A percentile compares a stretch with the other conserved stretches of the same genome.
Evolutionary conservation across 1,140 invertebrate genomes (phyloP).

Genomic region (Uloborus diversus): DNA sequence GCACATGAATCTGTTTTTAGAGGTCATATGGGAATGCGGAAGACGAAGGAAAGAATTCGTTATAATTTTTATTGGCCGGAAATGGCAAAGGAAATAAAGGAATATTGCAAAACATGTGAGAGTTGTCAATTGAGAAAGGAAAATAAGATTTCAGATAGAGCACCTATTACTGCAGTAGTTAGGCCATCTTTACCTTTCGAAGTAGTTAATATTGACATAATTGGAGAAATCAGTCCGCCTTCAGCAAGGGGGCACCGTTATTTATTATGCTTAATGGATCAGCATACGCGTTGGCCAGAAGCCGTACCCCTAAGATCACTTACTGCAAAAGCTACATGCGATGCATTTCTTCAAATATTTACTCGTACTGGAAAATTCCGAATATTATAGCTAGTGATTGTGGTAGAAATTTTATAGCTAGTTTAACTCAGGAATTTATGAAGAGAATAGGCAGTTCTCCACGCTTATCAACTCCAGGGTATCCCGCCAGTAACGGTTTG

Average conservation of each 20-base stretch:
- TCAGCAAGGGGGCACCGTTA: not conserved
- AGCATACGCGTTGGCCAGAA: not conserved
- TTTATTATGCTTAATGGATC: not conserved
- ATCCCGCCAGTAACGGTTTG: not conserved
- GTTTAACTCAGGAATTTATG: too few species aligned
- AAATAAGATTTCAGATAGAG: too few species aligned
- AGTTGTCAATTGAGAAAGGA: too few species aligned
- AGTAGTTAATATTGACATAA: not conserved
- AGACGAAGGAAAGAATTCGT: too few species aligned
- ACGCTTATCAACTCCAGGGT: not conserved
- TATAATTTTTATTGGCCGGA: too few species aligned
- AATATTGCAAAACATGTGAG: too few species aligned
- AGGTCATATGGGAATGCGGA: too few species aligned
- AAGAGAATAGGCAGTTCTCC: not conserved
- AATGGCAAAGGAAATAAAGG: too few species aligned
- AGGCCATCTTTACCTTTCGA: too few species aligned
- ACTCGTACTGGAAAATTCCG: too few species aligned
- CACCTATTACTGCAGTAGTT: too few species aligned
- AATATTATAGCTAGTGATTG: not conserved
- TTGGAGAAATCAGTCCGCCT: not conserved
- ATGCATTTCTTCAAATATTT: not conserved
- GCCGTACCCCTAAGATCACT: not conserved
- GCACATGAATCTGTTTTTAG: too few species aligned
- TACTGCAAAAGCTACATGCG: not conserved
- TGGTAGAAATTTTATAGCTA: not conserved